Conservation (phyloP, 2,113 vertebrate genomes). For the Pleuronectes platessa region DNA sequence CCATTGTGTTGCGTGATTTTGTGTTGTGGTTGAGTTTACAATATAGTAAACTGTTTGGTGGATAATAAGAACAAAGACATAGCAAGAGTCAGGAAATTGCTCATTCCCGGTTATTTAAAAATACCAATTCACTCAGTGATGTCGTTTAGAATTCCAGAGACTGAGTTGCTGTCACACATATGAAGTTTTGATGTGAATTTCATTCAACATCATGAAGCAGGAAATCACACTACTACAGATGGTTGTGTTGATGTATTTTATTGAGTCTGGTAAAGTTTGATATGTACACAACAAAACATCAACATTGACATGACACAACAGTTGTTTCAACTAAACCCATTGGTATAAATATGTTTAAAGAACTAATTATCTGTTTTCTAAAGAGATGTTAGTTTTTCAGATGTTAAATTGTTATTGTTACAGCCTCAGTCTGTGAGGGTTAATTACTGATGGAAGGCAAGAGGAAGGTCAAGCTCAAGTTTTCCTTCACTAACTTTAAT, state of each 20-base stretch:
- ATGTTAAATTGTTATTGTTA: slow-evolving; percentile 12
- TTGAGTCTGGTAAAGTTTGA: slow-evolving; percentile 51
- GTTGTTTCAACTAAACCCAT: slow-evolving; percentile 34
- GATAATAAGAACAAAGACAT: no score
- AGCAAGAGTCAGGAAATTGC: no score
- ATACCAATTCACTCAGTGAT: not conserved
- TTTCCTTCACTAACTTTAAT: slow-evolving; percentile 80
- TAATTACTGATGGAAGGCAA: slow-evolving; percentile 76
- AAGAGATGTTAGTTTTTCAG: slow-evolving; percentile 71
- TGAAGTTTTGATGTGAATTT: not conserved
- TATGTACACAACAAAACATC: slow-evolving; percentile 51
- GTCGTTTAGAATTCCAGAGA: no score
- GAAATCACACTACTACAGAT: slow-evolving; percentile 9
- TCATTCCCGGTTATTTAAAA: not conserved
- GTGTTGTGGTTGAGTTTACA: no score
- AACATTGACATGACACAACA: slow-evolving; percentile 45
- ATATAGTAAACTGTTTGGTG: no score
- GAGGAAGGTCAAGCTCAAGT: slow-evolving; percentile 84
- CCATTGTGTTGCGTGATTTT: no score
- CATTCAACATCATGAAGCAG: not conserved
- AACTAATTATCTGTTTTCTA: slow-evolving; percentile 50
- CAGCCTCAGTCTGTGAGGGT: slow-evolving; percentile 41
- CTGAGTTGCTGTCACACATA: not conserved
- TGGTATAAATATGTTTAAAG: slow-evolving; percentile 71
- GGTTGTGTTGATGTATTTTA: slow-evolving; percentile 56